Evolutionary conservation across 2,888 invertebrate species (phyloP).

Genomic region (Polyommatus iphigenia): DNA sequence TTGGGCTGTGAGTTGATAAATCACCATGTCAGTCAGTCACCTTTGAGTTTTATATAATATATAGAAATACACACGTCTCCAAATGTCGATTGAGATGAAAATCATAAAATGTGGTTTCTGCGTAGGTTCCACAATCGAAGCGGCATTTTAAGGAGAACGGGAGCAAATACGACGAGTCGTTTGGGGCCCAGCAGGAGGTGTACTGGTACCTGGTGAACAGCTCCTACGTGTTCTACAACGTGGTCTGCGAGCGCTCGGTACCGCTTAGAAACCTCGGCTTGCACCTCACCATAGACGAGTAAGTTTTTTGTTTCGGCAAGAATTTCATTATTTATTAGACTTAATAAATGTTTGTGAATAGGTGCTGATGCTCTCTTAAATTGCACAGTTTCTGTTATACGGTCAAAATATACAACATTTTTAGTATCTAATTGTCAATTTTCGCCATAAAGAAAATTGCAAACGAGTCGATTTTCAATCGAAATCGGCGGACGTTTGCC

Average conservation of each 20-base stretch:
- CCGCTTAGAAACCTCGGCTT: conserved; percentile 51
- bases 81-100: neutral
- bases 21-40: no score
- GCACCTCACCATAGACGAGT: conserved; percentile 54
- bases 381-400: no score
- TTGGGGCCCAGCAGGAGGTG: conserved; percentile 54
- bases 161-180: conserved; percentile 45
- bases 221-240: conserved; percentile 60
- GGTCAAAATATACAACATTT: no score
- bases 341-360: no score
- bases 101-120: neutral
- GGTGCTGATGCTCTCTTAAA: no score
- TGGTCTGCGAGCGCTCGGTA: conserved; percentile 66
- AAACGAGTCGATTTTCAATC: no score
- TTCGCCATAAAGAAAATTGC: no score
- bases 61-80: neutral
- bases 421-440: no score
- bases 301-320: conserved; percentile 42
- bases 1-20: no score
- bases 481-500: no score
- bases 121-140: conserved; percentile 55
- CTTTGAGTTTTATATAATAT: no score
- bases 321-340: no score
- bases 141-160: conserved; percentile 51
- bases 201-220: conserved; percentile 64